A percentile compares a stretch with the other conserved stretches of the same genome.
phyloP scores from a whole-genome alignment of 2,888 invertebrate species.

The Anaspis maculata region DNA sequence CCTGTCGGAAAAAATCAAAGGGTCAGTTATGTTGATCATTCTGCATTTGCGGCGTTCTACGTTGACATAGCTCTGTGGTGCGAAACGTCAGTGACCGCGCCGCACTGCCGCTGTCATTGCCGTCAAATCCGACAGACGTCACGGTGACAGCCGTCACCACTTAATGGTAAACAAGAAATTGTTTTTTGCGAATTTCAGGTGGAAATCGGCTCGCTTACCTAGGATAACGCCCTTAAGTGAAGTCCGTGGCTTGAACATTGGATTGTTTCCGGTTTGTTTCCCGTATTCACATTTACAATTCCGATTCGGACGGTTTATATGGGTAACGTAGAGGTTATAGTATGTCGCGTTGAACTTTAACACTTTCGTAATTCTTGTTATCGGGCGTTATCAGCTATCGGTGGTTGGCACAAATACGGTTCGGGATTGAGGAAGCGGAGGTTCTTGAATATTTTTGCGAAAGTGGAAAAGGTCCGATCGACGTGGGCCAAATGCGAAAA shows the following conservation, averaged over 20 bases:
- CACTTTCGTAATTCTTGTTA: constrained; percentile 7
- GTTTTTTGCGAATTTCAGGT: constrained; percentile 2
- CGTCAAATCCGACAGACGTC: neutral
- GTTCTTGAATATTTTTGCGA: no score
- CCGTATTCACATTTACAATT: constrained; percentile 5
- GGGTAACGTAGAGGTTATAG: constrained; percentile 25
- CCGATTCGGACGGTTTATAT: constrained; percentile 1
- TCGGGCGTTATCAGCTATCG: no score
- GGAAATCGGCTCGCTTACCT: constrained; percentile 24
- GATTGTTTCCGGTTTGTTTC: constrained; percentile 8
- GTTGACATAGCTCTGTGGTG: neutral
- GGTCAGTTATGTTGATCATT: no score
- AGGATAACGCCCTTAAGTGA: constrained; percentile 32
- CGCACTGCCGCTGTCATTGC: neutral
- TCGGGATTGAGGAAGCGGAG: no score
- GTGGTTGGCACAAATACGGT: no score
- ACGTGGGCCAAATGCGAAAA: no score
- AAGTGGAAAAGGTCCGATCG: no score
- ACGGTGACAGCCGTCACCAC: neutral
- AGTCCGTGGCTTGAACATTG: constrained; percentile 33
- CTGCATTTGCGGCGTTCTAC: no score
- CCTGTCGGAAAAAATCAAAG: no score
- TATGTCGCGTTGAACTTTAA: constrained; percentile 15
- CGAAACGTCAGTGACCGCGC: neutral
- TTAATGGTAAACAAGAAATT: constrained; percentile 9